Percentiles rank a stretch among this genome's conserved stretches.
Evolutionary conservation across 2,797 vertebrate species (phyloP).

Genomic region (Lates japonicus): DNA sequence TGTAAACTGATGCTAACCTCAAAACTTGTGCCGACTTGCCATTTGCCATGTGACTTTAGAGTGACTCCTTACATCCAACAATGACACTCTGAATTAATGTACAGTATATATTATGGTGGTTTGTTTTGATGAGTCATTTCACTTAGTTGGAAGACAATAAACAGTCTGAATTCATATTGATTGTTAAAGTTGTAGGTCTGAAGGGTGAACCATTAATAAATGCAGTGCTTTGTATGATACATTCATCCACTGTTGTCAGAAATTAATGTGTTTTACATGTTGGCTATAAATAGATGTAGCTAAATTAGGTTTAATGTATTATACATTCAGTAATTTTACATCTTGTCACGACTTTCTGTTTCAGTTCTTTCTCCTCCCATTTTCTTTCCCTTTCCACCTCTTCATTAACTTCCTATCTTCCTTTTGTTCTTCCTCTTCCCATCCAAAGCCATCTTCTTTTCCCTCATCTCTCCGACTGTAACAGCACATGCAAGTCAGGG

Average conservation of each 20-base stretch:
- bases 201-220: slow-evolving; percentile 6
- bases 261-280: slow-evolving; percentile 39
- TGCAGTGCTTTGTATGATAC: not conserved
- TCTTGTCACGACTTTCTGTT: slow-evolving; percentile 46
- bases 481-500: slow-evolving; percentile 27
- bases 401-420: slow-evolving; percentile 9
- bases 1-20: slow-evolving; percentile 52
- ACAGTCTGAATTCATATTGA: not conserved
- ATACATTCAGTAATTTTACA: slow-evolving; percentile 56
- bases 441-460: not conserved
- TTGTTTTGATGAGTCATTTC: slow-evolving; percentile 10
- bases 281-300: slow-evolving; percentile 51
- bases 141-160: slow-evolving; percentile 23
- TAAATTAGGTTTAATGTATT: slow-evolving; percentile 58
- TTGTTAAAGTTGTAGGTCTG: not conserved
- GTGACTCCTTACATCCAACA: not conserved
- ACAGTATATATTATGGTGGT: not conserved
- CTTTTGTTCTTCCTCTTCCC: slow-evolving; percentile 28
- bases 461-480: not conserved
- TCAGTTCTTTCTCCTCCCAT: not conserved
- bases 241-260: slow-evolving; percentile 4
- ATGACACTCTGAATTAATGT: not conserved
- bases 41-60: slow-evolving; percentile 17
- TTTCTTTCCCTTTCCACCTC: not conserved
- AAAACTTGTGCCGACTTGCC: slow-evolving; percentile 40